Base-by-base conservation (phyloP, 2,888 invertebrate species). In the Mycalesis mineus region DNA sequence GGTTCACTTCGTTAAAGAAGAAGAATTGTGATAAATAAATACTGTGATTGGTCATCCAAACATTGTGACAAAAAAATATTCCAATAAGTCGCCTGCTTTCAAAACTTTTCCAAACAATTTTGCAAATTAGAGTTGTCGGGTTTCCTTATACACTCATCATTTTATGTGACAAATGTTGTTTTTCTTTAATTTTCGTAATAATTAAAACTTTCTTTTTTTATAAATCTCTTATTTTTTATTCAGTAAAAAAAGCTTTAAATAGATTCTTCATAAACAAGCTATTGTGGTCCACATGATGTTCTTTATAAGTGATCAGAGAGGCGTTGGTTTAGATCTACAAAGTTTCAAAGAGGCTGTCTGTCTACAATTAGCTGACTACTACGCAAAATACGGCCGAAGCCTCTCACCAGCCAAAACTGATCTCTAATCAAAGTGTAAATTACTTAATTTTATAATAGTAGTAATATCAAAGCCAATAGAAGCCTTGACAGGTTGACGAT, bases 131-230 rank as follows among this genome's bases (percentile, higher is more conserved):
- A 31, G 11, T 31, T 33, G 33, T 15, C 15, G 33, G 47, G 15
- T 47, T 47, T 33, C 31, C 33, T 47, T 33, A 47, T 33, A 14
- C 33, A 47, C 31, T 47, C 47, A 47, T 47, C 15, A 15, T 47
- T 51, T 40, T n/a, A 40, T 29, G 51, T 51, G 31, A 41, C 31
- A 28, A 51, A 51, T 47, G 7, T 41, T 41, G 15, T 47, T 47
- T 45, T 47, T 47, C 33, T 33, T 15, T 7, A 8, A 45, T 14
- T 28, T 42, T 42, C 22, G 9, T 42, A 47, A n/a, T n/a, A n/a
- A 15, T 31, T 47, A 15, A 33, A 15, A 33, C 29, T 31, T 15
- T 47, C 29, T 31, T 15, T 47, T 15, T 31, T 8, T 11, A 33
- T 14, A 47, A 47, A 13, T 28, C 9, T 4, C 22, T 22, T 44